Percentiles rank a stretch among this genome's conserved stretches.
Evolutionary conservation across 2,797 vertebrate genomes (phyloP).

Genomic region (Cossypha heuglini): DNA sequence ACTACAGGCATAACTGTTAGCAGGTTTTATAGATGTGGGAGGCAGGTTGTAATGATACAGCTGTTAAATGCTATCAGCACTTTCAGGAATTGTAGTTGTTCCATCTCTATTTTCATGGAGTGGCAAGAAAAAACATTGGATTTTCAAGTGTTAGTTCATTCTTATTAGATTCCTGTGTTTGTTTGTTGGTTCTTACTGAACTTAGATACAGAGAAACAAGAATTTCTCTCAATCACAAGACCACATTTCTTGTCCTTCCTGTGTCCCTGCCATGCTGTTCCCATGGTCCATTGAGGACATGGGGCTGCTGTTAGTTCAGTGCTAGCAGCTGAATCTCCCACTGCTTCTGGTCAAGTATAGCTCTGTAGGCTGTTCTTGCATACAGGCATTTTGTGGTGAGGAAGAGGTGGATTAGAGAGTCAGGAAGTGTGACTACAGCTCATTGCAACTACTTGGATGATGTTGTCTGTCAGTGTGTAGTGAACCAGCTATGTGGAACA

Average conservation of each 20-base stretch:
- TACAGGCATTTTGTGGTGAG: neutral
- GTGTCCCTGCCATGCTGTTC: neutral
- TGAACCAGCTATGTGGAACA: neutral
- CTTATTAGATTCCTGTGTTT: neutral
- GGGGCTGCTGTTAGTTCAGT: neutral
- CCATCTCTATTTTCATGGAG: neutral
- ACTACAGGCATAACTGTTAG: neutral
- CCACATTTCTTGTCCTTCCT: neutral
- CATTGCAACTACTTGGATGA: neutral
- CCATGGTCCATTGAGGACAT: accelerated
- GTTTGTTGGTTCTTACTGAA: neutral
- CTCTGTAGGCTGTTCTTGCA: neutral
- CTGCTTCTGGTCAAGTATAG: neutral
- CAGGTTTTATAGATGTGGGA: neutral
- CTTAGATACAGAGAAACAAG: neutral
- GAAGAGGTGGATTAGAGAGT: neutral
- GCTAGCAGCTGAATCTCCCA: neutral
- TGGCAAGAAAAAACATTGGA: neutral
- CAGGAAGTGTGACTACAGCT: neutral
- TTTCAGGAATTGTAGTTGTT: neutral
- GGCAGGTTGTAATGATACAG: neutral
- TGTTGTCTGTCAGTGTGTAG: neutral
- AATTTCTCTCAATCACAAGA: neutral
- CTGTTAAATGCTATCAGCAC: neutral
- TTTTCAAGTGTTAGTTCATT: neutral